Evolutionary conservation across 1,140 invertebrate genomes (phyloP).

Genomic region (Euwallacea similis): DNA sequence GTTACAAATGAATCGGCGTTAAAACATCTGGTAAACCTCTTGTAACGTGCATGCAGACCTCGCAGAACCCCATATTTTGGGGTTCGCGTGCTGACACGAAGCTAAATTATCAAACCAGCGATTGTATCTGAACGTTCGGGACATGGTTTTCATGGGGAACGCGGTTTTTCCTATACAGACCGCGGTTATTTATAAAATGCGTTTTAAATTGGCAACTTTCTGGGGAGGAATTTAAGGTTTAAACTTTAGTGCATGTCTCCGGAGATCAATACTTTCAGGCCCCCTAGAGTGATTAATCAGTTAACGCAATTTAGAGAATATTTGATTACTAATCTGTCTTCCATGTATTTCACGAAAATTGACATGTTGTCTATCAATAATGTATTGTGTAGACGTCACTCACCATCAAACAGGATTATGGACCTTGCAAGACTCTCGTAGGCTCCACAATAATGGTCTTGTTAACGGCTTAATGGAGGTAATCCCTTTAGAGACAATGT

Average conservation of each 20-base stretch:
- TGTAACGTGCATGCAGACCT: conserved; percentile 8
- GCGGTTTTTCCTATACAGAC: neutral
- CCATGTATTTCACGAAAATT: neutral
- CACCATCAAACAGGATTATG: neutral
- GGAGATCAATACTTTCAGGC: neutral
- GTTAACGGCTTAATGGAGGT: too few relatives aligned
- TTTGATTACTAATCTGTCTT: conserved; percentile 2
- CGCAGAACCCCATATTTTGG: conserved; percentile 6
- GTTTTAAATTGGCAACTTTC: conserved; percentile 12
- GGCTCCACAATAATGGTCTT: too few relatives aligned
- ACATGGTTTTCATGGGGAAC: conserved; percentile 15
- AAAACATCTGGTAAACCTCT: conserved; percentile 15
- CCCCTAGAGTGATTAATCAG: neutral
- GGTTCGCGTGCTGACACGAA: neutral
- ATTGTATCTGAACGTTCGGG: conserved; percentile 12
- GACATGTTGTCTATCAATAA: conserved; percentile 4
- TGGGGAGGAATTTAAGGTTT: neutral
- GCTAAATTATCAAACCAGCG: conserved; percentile 12
- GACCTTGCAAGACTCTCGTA: neutral
- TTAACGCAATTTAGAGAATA: conserved; percentile 1
- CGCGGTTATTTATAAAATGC: conserved; percentile 14
- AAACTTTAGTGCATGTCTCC: neutral
- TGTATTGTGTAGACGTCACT: neutral
- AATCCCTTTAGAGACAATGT: too few relatives aligned
- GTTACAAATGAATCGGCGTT: conserved; percentile 12